Evolutionary conservation across 1,140 invertebrate species (phyloP).

Genomic region (Harpegnathos saltator): DNA sequence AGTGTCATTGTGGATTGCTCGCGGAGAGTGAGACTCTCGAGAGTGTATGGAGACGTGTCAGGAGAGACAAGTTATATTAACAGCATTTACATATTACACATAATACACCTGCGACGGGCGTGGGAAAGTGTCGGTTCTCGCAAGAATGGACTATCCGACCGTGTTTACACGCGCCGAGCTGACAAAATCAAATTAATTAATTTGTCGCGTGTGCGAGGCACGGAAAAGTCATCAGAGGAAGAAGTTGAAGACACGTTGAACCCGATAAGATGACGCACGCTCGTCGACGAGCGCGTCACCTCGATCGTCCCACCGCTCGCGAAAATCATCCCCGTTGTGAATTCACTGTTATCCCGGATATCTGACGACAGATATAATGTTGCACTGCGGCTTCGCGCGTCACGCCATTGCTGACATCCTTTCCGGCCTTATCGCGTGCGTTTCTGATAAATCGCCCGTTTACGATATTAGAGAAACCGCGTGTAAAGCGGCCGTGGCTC

Average conservation of each 20-base stretch:
- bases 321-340: background rate
- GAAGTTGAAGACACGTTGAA: background rate
- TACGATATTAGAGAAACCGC: background rate
- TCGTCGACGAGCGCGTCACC: background rate
- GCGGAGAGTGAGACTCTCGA: background rate
- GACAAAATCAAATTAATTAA: constrained; percentile 14
- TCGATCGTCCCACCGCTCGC: background rate
- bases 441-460: constrained; percentile 31
- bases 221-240: constrained; percentile 1
- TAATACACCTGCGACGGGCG: background rate
- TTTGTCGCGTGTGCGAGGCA: constrained; percentile 12
- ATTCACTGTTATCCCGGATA: constrained; percentile 35
- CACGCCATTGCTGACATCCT: constrained; percentile 39
- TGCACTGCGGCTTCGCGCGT: constrained; percentile 6
- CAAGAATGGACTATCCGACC: background rate
- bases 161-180: background rate
- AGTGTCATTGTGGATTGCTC: constrained; percentile 16
- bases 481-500: background rate
- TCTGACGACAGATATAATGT: constrained; percentile 16
- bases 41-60: constrained; percentile 5
- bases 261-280: background rate
- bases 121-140: background rate
- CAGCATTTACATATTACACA: constrained; percentile 36
- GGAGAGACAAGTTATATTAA: background rate
- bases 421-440: constrained; percentile 20